A percentile compares a stretch with the other conserved stretches of the same genome.
Conservation (phyloP, 2,797 vertebrate species). For the Lutra lutra region DNA sequence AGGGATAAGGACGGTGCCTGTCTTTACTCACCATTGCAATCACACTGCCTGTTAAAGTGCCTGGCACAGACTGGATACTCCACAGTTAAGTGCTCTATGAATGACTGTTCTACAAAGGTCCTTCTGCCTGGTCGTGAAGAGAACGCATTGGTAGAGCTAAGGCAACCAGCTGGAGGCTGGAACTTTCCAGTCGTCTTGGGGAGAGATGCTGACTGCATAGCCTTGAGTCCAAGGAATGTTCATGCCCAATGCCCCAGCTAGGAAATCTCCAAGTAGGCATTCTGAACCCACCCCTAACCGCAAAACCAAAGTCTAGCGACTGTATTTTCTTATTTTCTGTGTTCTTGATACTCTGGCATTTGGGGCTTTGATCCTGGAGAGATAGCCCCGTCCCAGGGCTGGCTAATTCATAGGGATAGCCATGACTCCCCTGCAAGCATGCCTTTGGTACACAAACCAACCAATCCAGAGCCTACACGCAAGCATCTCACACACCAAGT, state of each 20-base stretch:
- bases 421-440: not conserved
- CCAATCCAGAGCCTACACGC: not conserved
- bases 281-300: not conserved
- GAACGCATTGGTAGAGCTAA: not conserved
- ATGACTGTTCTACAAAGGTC: not conserved
- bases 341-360: not conserved
- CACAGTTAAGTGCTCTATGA: not conserved
- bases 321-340: not conserved
- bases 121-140: not conserved
- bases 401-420: not conserved
- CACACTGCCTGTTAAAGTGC: not conserved
- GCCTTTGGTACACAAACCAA: not conserved
- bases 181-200: not conserved
- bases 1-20: not conserved
- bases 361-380: not conserved
- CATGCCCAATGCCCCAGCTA: not conserved
- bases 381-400: rapidly evolving
- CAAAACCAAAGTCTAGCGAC: not conserved
- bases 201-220: not conserved
- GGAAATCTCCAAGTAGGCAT: not conserved
- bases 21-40: not conserved
- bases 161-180: not conserved
- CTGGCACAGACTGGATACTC: not conserved
- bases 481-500: not conserved
- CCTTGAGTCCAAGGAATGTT: not conserved